These are phyloP conservation scores for Neotoxoptera formosana DNA, from an alignment of 1,140 invertebrate species.

Conservation along the genomic window DNA sequence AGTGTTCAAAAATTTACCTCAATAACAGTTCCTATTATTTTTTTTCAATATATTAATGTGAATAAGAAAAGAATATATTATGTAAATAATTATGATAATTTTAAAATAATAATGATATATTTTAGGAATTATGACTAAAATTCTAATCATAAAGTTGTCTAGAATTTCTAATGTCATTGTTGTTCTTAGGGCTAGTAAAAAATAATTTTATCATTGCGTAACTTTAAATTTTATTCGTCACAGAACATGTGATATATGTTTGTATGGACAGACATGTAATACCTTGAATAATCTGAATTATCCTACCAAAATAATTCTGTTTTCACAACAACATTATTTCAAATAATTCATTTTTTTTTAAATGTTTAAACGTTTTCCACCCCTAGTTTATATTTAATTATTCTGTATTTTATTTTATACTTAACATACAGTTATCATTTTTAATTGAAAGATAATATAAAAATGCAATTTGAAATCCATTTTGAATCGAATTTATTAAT, in stretches of 20 bases:
- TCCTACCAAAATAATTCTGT: background rate
- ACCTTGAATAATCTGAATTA: background rate
- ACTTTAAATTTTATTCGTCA: background rate
- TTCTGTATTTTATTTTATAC: slow-evolving; percentile 14
- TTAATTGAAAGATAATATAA: background rate
- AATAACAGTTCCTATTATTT: no score
- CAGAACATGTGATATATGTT: background rate
- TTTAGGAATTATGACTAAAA: background rate
- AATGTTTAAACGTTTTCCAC: background rate
- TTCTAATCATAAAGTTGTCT: background rate
- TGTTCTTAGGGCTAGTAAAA: background rate
- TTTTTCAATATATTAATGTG: no score
- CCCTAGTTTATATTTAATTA: background rate
- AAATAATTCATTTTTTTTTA: background rate
- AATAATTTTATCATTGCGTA: background rate
- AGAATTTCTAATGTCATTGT: background rate
- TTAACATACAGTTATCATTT: background rate
- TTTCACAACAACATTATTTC: background rate
- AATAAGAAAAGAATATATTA: no score
- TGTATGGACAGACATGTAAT: background rate
- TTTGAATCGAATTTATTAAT: no score
- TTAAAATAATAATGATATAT: no score
- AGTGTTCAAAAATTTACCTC: no score
- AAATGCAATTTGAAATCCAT: background rate
- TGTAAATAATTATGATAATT: no score